Base-by-base conservation (phyloP, 2,888 invertebrate species). In the Eumerus sabulonum region DNA sequence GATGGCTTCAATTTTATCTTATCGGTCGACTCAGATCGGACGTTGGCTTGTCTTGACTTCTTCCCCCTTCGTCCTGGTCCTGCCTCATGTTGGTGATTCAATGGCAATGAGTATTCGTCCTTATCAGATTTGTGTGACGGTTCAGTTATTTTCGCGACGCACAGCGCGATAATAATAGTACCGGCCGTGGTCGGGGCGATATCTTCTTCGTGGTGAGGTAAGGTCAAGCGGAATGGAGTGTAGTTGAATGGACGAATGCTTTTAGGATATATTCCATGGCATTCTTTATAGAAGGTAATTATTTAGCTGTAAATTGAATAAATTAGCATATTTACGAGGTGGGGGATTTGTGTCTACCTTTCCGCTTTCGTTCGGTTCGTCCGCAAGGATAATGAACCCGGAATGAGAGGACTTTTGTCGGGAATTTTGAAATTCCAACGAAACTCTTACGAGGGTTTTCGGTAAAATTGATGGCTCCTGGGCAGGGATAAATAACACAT, bases 281-380 rank as follows among this genome's bases (percentile, higher is more conserved):
- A 38, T 68, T 47, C 68, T 73, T 74, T 74, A 79, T 63, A 51
- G 74, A 79, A 53, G 79, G 60, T 74, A 79, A 79, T 79, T 79
- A 74, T 74, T 79, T 74, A 74, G 64, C 74, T 74, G 79, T 74
- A 70, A 74, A 79, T 79, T 79, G 79, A 79, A 74, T 74, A 70
- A 73, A 79, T 79, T 74, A 79, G 59, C 74, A 79, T 74, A 51
- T 48, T 62, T 59, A 59, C 45, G 9, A 27, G 48, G 16, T 18
- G 70, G 48, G 59, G 50, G 45, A 35, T 60, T 47, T n/a, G 44
- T 57, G 45, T 19, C n/a, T n/a, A 27, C 27, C 2, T 27, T 27
- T 27, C 3, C 17, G 19, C 18, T 53, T n/a, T 35, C 11, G 35
- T 38, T 62, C 50, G 17, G 51, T 51, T 13, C 9, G 3, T 27